Evolutionary conservation across 1,140 invertebrate species (phyloP).

Genomic region (Ganaspis sp.): DNA sequence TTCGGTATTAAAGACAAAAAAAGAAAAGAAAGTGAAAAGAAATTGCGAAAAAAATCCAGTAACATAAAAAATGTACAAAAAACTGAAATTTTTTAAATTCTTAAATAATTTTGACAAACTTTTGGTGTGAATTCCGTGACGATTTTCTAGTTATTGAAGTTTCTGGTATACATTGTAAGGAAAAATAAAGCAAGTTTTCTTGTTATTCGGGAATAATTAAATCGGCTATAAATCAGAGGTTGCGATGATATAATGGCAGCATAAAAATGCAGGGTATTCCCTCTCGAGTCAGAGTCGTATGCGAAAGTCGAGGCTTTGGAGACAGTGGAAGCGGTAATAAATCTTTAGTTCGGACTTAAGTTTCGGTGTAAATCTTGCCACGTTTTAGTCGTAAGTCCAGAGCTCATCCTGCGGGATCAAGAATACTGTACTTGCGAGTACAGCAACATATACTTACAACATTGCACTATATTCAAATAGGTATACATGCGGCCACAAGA

Average conservation of each 20-base stretch:
- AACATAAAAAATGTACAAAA: too few relatives aligned
- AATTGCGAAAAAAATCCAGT: too few relatives aligned
- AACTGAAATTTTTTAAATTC: too few relatives aligned
- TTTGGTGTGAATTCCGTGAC: too few relatives aligned
- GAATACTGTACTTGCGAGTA: slow-evolving; percentile 66
- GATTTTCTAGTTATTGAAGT: too few relatives aligned
- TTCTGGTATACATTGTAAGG: too few relatives aligned
- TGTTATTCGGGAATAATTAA: slow-evolving; percentile 20
- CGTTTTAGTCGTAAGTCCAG: slow-evolving; percentile 76
- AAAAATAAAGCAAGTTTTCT: not conserved
- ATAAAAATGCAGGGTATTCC: slow-evolving; percentile 60
- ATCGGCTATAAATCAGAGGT: not conserved
- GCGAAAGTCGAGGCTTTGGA: slow-evolving; percentile 44
- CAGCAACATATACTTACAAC: slow-evolving; percentile 60
- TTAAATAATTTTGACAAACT: too few relatives aligned
- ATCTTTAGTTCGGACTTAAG: slow-evolving; percentile 73
- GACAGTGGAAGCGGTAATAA: slow-evolving; percentile 65
- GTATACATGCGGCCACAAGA: slow-evolving; percentile 43
- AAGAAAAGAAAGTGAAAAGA: too few relatives aligned
- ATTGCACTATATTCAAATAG: not conserved
- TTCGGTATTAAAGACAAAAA: too few relatives aligned
- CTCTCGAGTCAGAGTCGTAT: slow-evolving; percentile 49
- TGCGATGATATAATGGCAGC: slow-evolving; percentile 32
- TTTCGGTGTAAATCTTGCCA: slow-evolving; percentile 75
- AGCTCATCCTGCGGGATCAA: slow-evolving; percentile 73